Base-by-base conservation (phyloP, 1,140 invertebrate species). In the Pachypeltis micranthus region DNA sequence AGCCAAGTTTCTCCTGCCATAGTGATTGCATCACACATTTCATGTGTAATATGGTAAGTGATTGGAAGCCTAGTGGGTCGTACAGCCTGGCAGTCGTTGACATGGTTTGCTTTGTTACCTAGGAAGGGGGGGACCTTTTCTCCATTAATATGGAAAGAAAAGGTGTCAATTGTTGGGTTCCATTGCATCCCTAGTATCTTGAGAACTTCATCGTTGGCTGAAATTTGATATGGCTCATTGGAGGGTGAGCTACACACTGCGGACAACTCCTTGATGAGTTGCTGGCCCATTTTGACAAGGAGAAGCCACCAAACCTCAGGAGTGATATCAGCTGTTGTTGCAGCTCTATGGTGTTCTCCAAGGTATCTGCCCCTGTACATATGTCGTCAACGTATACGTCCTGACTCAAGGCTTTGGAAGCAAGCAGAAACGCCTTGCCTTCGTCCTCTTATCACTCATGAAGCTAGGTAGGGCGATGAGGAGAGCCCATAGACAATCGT, bases 41-140 rank as follows among this genome's bases (percentile, higher is more conserved):
- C 1, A 72, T 67, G 25, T 57, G 63, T 1, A 71, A 67, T 1
- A 69, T 67, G 3, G 74, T 55, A 2, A 75, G 73, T 0, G 70
- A 64, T 0, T 76, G 23, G 67, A 72, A 73, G 0, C 75, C 73
- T 3, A 77, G 29, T 0, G 74, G 75, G 65, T 77, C 75, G 65
- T 72, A 78, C 26, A 78, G 65, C n/a, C 69, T 70, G 10, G 66
- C 63, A 1, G 73, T 71, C 0, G 66, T 64, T 1, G 73, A 74
- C 12, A 74, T 24, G 2, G 28, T 23, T 25, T 73, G 56, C 68
- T 76, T 75, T 21, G 59, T 61, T 10, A 65, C 54, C 28, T 61
- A 23, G 14, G 28, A 12, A 14, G 29, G 29, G 0, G 1, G 21
- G 0, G 51, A 60, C 39, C n/a, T n/a, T n/a, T n/a, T n/a, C n/a